These are phyloP conservation scores for Epizoanthus rinbou DNA, from an alignment of 92 coral and sea anemone genomes.

Conservation along the genomic window DNA sequence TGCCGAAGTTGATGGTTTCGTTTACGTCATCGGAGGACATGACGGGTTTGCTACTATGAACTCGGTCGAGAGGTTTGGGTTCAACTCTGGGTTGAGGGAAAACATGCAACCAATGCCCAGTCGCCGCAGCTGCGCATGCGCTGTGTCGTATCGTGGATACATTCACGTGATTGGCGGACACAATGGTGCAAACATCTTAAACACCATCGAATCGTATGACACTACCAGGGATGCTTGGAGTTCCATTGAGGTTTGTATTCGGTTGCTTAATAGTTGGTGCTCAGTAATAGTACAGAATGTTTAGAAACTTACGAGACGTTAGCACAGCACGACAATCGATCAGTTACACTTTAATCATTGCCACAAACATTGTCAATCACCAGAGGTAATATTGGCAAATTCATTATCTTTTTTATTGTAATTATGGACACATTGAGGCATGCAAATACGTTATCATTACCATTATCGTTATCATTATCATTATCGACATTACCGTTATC, in stretches of 20 bases:
- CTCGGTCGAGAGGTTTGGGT: conserved; percentile 35
- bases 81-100: conserved; percentile 4
- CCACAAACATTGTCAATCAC: no score
- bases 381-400: no score
- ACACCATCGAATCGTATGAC: conserved; percentile 36
- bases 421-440: no score
- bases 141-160: conserved; percentile 26
- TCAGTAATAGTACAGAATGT: no score
- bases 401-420: no score
- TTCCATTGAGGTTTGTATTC: conserved; percentile 33
- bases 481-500: no score
- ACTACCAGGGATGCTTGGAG: conserved; percentile 30
- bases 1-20: conserved; percentile 34
- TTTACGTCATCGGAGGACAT: conserved; percentile 29
- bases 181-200: conserved; percentile 33
- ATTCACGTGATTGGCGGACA: conserved; percentile 45
- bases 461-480: no score
- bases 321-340: no score
- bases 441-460: no score
- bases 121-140: conserved; percentile 42
- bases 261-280: no score
- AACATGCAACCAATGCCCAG: conserved; percentile 46
- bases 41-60: conserved; percentile 40
- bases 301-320: no score
- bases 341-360: no score